Evolutionary conservation across 2,113 vertebrate species (phyloP).

Genomic region (chimpanzee (Pan troglodytes)): NHGRI_mPanTro3-v2.1_pri NC_086015.1:101025501-101026000

Average conservation of each 20-base stretch:
- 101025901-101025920: neutral
- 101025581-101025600: neutral
- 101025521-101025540: neutral
- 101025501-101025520: neutral
- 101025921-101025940: neutral
- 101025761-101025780: neutral
- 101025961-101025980: neutral
- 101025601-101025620: neutral
- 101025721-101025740: neutral
- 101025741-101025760: neutral
- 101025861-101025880: constrained; percentile 17
- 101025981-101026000: neutral
- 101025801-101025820: neutral
- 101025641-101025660: neutral
- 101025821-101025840: neutral
- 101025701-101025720: neutral
- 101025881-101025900: neutral
- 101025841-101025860: neutral
- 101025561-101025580: neutral
- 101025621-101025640: neutral
- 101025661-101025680: neutral
- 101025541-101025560: neutral
- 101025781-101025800: constrained; percentile 18
- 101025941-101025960: neutral
- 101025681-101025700: neutral